These are phyloP conservation scores for Hypomecis atomaria DNA, from an alignment of 2,888 invertebrate species.

Conservation along the genomic window DNA sequence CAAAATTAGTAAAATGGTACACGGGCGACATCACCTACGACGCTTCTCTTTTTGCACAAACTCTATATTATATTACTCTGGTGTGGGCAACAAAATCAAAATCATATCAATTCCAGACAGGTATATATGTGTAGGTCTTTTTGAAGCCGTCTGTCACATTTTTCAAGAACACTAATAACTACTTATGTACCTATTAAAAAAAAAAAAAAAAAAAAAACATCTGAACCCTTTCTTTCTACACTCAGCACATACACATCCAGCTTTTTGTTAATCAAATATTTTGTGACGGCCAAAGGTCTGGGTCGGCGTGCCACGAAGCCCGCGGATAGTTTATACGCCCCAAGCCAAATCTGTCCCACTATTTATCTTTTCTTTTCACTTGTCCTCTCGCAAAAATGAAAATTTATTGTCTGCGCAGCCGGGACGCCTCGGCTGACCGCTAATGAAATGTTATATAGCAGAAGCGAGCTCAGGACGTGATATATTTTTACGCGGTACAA, in stretches of 20 bases:
- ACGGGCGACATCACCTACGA: too few species aligned
- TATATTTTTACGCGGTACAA: slow-evolving; percentile 55
- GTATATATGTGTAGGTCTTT: too few species aligned
- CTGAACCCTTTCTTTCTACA: background rate
- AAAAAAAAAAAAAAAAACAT: background rate
- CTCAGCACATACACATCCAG: background rate
- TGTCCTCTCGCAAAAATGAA: slow-evolving; percentile 77
- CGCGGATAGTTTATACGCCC: slow-evolving; percentile 57
- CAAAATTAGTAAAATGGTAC: too few species aligned
- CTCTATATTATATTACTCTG: too few species aligned
- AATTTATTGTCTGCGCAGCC: slow-evolving; percentile 76
- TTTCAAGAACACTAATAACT: too few species aligned
- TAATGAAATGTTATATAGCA: slow-evolving; percentile 77
- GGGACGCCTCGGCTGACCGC: slow-evolving; percentile 68
- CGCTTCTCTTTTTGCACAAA: too few species aligned
- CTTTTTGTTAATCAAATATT: slow-evolving; percentile 63
- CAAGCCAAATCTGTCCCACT: slow-evolving; percentile 50
- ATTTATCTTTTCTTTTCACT: slow-evolving; percentile 79
- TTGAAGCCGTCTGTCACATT: too few species aligned
- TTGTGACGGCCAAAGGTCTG: slow-evolving; percentile 47
- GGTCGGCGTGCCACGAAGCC: slow-evolving; percentile 48
- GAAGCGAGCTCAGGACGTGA: slow-evolving; percentile 50
- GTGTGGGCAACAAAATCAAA: too few species aligned
- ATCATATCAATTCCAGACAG: too few species aligned
- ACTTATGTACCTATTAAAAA: background rate